Percentiles rank a stretch among this genome's conserved stretches.
phyloP scores from a whole-genome alignment of 64 coral and sea anemone genomes.

The Stichodactyla helianthus region DNA sequence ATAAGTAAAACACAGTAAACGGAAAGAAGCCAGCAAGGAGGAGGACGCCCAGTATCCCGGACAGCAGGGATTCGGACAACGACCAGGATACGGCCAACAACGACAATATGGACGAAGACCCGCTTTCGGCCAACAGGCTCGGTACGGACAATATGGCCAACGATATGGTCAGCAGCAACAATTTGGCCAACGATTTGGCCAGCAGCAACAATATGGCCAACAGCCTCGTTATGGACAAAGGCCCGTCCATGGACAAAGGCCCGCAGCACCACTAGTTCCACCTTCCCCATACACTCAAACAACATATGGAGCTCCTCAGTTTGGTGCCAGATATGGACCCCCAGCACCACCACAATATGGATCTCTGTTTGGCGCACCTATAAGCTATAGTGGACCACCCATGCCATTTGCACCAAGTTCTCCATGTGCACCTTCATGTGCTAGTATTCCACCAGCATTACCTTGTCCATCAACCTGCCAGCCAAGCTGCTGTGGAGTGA shows the following conservation, averaged over 20 bases:
- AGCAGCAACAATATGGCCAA: not conserved
- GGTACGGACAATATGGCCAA: not conserved
- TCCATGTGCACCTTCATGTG: slow-evolving; percentile 15
- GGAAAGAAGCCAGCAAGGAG: not conserved
- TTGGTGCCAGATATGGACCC: not conserved
- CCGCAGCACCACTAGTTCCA: not conserved
- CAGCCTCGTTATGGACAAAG: not conserved
- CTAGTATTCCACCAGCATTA: slow-evolving; percentile 5
- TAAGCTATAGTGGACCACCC: not conserved
- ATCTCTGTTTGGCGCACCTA: slow-evolving; percentile 1
- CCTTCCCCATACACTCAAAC: not conserved
- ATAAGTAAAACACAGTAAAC: not conserved
- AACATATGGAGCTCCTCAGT: slow-evolving; percentile 18
- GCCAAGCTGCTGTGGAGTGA: slow-evolving; percentile 8
- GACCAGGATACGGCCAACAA: slow-evolving; percentile 14
- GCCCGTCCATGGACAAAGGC: not conserved
- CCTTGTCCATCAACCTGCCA: slow-evolving; percentile 24
- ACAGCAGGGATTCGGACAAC: not conserved
- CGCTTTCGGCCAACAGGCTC: not conserved
- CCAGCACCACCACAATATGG: slow-evolving; percentile 1
- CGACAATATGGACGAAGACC: not conserved
- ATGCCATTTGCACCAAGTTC: not conserved
- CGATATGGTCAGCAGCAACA: not conserved
- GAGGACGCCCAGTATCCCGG: slow-evolving; percentile 10
- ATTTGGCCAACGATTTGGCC: not conserved